Evolutionary conservation across 2,888 invertebrate species (phyloP).

Genomic region (Drosophila tanythrix): DNA sequence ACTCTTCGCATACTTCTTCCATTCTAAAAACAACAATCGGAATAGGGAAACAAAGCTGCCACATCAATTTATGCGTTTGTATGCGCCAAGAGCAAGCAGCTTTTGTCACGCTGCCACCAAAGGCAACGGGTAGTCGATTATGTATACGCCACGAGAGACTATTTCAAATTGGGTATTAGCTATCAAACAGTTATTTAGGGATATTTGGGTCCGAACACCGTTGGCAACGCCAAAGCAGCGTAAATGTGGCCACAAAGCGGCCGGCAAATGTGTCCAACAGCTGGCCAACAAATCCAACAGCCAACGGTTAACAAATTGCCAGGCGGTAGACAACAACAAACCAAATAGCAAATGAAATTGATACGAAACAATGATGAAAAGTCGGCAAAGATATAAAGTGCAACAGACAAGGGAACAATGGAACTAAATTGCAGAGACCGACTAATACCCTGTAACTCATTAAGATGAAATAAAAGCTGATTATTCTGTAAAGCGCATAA

Average conservation of each 20-base stretch:
- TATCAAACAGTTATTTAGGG: constrained; percentile 59
- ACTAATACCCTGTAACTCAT: constrained; percentile 19
- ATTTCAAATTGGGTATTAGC: constrained; percentile 44
- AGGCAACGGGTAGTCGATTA: not conserved
- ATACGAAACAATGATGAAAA: constrained; percentile 68
- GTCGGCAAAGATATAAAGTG: constrained; percentile 46
- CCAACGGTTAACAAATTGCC: constrained; percentile 48
- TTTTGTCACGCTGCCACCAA: constrained; percentile 22
- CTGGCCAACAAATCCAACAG: constrained; percentile 52
- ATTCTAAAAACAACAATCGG: not conserved
- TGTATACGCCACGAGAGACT: constrained; percentile 14
- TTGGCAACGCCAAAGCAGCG: constrained; percentile 37
- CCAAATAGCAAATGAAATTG: constrained; percentile 62
- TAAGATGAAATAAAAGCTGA: not conserved
- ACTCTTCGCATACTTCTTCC: not conserved
- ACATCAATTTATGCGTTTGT: not conserved
- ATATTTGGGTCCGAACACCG: constrained; percentile 31
- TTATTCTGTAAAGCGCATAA: not conserved
- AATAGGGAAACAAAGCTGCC: not conserved
- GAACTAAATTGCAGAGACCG: constrained; percentile 3
- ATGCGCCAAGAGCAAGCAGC: constrained; percentile 33
- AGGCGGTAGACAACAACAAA: constrained; percentile 50
- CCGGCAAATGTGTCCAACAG: constrained; percentile 64
- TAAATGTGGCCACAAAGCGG: constrained; percentile 70
- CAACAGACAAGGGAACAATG: constrained; percentile 32